Conservation (phyloP, 2,797 vertebrate genomes). For the Cercopithecus neglectus region DNA sequence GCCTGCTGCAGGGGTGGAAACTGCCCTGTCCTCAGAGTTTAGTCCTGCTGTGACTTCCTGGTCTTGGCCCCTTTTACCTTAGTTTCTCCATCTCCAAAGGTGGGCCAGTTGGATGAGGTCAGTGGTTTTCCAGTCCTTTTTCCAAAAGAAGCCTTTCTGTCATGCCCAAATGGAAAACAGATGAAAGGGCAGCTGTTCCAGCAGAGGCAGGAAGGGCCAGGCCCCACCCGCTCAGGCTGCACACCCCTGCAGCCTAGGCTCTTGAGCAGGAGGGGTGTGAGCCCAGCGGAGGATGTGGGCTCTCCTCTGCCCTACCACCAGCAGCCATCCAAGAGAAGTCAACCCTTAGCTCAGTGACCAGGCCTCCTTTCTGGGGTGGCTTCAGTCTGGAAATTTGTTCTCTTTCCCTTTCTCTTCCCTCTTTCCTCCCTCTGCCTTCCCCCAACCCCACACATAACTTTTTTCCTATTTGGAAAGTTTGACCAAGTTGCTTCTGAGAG, state of each 20-base stretch:
- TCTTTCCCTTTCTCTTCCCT: not conserved
- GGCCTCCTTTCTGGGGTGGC: not conserved
- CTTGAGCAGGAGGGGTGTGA: not conserved
- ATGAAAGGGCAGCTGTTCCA: not conserved
- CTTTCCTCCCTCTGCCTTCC: not conserved
- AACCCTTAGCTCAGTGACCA: not conserved
- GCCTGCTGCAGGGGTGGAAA: not conserved
- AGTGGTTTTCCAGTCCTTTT: slow-evolving; percentile 64
- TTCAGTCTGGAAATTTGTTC: not conserved
- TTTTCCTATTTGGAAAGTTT: slow-evolving; percentile 61
- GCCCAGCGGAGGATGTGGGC: not conserved
- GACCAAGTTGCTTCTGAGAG: slow-evolving; percentile 43
- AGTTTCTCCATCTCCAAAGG: slow-evolving; percentile 50
- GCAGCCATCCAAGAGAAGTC: not conserved
- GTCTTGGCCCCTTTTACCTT: slow-evolving; percentile 19
- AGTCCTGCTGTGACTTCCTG: not conserved
- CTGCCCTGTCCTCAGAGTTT: not conserved
- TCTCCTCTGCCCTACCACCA: not conserved
- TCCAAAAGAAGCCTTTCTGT: slow-evolving; percentile 53
- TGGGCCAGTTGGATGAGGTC: slow-evolving; percentile 45
- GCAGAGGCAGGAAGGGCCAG: not conserved
- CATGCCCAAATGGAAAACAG: not conserved
- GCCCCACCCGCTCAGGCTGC: not conserved
- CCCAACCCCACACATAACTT: not conserved
- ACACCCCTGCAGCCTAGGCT: not conserved